These are phyloP conservation scores for Drosophila bunnanda DNA, from an alignment of 2,888 invertebrate genomes.

Conservation along the genomic window DNA sequence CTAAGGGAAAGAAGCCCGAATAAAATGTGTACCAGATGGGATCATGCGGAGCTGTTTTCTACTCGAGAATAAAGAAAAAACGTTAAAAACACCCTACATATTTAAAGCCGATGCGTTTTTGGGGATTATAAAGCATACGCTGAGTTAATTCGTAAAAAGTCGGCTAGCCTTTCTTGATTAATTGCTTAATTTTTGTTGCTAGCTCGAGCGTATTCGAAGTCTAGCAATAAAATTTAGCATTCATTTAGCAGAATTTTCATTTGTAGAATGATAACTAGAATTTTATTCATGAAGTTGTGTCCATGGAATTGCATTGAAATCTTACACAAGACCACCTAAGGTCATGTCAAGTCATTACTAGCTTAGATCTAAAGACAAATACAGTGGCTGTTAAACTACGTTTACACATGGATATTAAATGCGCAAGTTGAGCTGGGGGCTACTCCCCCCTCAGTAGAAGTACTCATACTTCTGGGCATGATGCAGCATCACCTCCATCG, in stretches of 20 bases:
- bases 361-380: slow-evolving; percentile 26
- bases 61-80: slow-evolving; percentile 73
- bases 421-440: slow-evolving; percentile 71
- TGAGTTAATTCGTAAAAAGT: no score
- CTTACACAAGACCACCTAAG: slow-evolving; percentile 17
- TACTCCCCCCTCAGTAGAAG: slow-evolving; percentile 51
- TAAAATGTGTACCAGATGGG: slow-evolving; percentile 85
- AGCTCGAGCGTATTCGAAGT: no score
- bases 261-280: neutral
- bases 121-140: neutral
- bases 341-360: slow-evolving; percentile 19
- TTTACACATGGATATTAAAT: slow-evolving; percentile 60
- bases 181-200: no score
- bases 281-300: slow-evolving; percentile 9
- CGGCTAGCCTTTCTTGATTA: no score
- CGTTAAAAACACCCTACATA: slow-evolving; percentile 39
- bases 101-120: neutral
- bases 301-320: slow-evolving; percentile 57
- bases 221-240: no score
- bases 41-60: slow-evolving; percentile 65
- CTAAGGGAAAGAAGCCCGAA: slow-evolving; percentile 93
- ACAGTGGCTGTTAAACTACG: slow-evolving; percentile 8
- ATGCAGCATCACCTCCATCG: slow-evolving; percentile 87
- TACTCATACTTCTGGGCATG: slow-evolving; percentile 76
- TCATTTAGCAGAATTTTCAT: neutral